These are phyloP conservation scores for Diglossa cyanea DNA, from an alignment of 2,797 vertebrate species.

Conservation along the genomic window DNA sequence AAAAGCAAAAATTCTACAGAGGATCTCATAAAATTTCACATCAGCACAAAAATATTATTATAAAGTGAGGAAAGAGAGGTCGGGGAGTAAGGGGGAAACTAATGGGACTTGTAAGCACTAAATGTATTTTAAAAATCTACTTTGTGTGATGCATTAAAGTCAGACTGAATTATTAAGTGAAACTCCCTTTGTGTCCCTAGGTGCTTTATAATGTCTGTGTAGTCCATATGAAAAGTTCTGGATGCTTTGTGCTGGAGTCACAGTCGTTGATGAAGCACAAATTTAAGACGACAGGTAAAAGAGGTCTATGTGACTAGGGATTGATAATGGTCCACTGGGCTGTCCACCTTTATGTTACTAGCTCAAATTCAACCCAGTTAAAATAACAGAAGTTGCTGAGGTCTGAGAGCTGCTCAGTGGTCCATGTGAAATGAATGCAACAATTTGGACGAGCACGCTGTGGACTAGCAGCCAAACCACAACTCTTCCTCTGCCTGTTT, in stretches of 20 bases:
- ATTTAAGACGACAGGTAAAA: neutral
- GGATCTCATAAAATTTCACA: neutral
- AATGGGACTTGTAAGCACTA: neutral
- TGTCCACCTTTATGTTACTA: neutral
- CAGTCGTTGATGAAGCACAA: neutral
- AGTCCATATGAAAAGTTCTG: neutral
- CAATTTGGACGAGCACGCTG: neutral
- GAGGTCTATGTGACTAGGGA: neutral
- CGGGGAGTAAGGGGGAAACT: neutral
- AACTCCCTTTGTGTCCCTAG: neutral
- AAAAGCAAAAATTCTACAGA: neutral
- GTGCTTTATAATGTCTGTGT: neutral
- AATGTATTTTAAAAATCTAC: neutral
- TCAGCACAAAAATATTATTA: neutral
- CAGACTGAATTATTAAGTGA: neutral
- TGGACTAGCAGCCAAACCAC: neutral
- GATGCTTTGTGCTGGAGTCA: neutral
- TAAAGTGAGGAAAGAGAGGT: neutral
- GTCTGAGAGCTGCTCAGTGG: neutral
- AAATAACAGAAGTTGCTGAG: neutral
- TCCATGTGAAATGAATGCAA: neutral
- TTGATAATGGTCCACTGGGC: neutral
- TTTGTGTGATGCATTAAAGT: neutral
- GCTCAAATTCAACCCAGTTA: neutral
- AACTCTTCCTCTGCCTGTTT: neutral